Evolutionary conservation across 2,113 vertebrate genomes (phyloP).

Genomic region (Spermophilus dauricus): DNA sequence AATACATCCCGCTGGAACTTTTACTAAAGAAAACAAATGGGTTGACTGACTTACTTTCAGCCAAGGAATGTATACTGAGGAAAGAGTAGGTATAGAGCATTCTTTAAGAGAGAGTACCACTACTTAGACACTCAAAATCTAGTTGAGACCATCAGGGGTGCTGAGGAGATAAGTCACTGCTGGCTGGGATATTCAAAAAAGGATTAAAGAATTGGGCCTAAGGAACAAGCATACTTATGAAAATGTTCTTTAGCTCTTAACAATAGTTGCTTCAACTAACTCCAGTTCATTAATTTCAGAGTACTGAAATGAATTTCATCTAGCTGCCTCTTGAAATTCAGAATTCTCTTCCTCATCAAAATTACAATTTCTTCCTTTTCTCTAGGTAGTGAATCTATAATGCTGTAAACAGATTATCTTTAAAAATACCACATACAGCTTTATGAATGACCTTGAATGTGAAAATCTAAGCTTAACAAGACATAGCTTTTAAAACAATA

Average conservation of each 20-base stretch:
- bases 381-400: background rate
- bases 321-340: background rate
- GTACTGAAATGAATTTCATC: conserved; percentile 4
- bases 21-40: background rate
- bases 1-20: background rate
- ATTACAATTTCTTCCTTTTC: background rate
- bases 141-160: background rate
- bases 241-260: background rate
- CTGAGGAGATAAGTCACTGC: background rate
- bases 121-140: background rate
- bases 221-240: background rate
- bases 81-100: background rate
- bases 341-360: background rate
- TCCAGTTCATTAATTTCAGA: background rate
- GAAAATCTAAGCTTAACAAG: conserved; percentile 18
- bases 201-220: background rate
- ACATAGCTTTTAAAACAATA: conserved; percentile 30
- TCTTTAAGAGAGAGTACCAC: background rate
- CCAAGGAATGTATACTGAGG: background rate
- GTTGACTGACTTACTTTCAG: background rate
- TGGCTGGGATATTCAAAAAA: background rate
- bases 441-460: conserved; percentile 5
- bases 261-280: conserved; percentile 18
- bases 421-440: background rate
- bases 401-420: background rate